Percentiles rank a stretch among this genome's conserved stretches.
Conservation (phyloP, 1,140 invertebrate species). For the Nautilus pompilius region DNA sequence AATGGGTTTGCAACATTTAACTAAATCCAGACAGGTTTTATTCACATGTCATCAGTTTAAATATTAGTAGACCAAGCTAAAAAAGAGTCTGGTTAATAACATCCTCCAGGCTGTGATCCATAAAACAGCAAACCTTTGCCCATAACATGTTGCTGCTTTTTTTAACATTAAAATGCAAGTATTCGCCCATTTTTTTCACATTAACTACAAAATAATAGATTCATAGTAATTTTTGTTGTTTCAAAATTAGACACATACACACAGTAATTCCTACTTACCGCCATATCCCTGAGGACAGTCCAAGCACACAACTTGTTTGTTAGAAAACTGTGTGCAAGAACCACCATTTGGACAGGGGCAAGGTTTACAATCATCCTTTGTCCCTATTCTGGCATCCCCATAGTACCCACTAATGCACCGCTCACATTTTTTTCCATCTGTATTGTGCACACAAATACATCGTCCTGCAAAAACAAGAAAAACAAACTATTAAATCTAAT, state of each 20-base stretch:
- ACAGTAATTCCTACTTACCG: slow-evolving; percentile 60
- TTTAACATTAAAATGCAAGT: too few species aligned
- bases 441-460: slow-evolving; percentile 97
- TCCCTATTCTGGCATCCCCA: slow-evolving; percentile 88
- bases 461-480: slow-evolving; percentile 63
- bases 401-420: slow-evolving; percentile 90
- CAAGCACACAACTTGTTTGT: slow-evolving; percentile 79
- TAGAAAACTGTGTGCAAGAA: slow-evolving; percentile 83
- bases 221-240: background rate
- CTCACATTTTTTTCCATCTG: slow-evolving; percentile 92
- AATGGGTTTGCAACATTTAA: too few species aligned
- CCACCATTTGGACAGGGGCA: slow-evolving; percentile 94
- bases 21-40: too few species aligned
- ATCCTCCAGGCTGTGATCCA: too few species aligned
- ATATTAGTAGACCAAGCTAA: too few species aligned
- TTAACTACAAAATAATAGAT: background rate
- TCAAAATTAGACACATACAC: background rate
- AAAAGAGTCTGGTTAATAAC: too few species aligned
- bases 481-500: background rate
- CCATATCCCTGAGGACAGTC: slow-evolving; percentile 92
- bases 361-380: slow-evolving; percentile 80
- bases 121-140: too few species aligned
- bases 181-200: background rate
- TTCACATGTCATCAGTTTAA: too few species aligned
- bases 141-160: too few species aligned